Conservation (phyloP, 2,113 vertebrate genomes). For the Campylomormyrus tamandua region DNA sequence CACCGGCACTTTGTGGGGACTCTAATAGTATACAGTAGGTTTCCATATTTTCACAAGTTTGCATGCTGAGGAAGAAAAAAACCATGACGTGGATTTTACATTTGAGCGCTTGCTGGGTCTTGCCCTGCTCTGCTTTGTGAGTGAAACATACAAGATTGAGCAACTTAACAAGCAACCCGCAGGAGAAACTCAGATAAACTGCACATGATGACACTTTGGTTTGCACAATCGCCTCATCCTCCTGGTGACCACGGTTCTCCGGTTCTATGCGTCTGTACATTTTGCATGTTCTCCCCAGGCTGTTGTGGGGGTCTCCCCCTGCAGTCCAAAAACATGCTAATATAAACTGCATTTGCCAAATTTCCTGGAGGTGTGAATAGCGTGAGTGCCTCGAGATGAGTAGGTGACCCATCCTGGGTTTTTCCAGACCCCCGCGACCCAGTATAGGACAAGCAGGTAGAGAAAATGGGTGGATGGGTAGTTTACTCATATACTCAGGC, state of each 20-base stretch:
- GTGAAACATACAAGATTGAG: not conserved
- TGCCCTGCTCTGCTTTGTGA: not conserved
- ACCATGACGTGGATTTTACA: not conserved
- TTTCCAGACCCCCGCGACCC: not conserved
- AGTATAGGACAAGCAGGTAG: not conserved
- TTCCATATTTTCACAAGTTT: not conserved
- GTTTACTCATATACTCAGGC: not conserved
- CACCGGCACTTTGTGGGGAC: not conserved
- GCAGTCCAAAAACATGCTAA: not conserved
- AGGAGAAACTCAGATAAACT: not conserved
- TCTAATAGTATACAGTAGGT: not conserved
- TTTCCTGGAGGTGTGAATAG: not conserved
- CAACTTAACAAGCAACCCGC: not conserved
- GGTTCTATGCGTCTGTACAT: not conserved
- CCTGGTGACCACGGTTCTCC: not conserved
- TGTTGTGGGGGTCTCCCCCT: not conserved
- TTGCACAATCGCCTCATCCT: not conserved
- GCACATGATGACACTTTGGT: not conserved
- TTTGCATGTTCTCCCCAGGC: not conserved
- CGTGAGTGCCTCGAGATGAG: not conserved
- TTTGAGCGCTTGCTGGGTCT: not conserved
- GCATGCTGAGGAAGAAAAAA: not conserved
- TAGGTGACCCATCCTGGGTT: not conserved
- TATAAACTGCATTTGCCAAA: not conserved
- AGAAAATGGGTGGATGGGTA: not conserved